phyloP scores from a whole-genome alignment of 2,797 vertebrate species.

The Netta rufina region DNA sequence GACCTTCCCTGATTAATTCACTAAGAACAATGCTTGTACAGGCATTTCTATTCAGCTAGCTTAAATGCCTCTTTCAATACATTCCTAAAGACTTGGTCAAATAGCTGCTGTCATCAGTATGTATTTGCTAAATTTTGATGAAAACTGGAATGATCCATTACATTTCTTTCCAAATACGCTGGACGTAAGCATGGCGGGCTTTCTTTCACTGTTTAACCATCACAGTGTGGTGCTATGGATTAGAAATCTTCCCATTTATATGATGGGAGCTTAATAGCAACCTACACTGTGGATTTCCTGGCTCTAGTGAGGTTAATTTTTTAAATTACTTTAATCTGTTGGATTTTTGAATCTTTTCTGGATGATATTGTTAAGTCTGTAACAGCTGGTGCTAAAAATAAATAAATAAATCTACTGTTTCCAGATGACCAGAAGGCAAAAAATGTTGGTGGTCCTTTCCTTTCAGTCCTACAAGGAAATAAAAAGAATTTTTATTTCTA shows the following conservation, averaged over 20 bases:
- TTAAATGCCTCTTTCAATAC: background rate
- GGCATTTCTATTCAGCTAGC: background rate
- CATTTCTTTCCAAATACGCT: background rate
- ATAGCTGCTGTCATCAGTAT: background rate
- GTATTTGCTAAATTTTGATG: background rate
- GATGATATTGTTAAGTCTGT: fast-evolving
- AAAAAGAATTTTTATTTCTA: background rate
- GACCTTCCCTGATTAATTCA: background rate
- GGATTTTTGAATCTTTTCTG: background rate
- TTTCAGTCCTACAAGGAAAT: background rate
- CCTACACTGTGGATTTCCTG: background rate
- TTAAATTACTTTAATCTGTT: background rate
- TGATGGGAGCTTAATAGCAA: no score
- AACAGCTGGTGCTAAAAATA: background rate
- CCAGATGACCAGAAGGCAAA: slow-evolving; percentile 4
- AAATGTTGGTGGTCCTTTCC: background rate
- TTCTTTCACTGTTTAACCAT: background rate
- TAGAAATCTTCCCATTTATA: background rate
- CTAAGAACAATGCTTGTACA: background rate
- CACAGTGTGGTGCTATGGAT: background rate
- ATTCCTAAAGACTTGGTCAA: background rate
- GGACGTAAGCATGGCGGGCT: background rate
- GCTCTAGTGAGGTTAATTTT: background rate
- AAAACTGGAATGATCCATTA: background rate
- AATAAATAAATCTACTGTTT: background rate